Base-by-base conservation (phyloP, 2,113 vertebrate species). In the Carollia perspicillata region DNA sequence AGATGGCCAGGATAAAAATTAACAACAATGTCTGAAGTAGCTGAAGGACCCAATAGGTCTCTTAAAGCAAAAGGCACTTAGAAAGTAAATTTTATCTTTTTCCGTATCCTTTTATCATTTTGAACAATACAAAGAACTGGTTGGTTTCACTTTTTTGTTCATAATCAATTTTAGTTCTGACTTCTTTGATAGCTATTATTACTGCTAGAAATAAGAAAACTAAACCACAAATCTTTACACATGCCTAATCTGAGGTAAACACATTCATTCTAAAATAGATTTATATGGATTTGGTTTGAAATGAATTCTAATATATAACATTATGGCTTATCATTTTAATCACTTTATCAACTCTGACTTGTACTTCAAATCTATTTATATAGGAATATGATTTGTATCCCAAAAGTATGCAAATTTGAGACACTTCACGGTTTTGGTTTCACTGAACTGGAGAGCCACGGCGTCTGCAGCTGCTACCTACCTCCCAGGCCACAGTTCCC, bases 391-490 rank as follows among this genome's bases (percentile, higher is more conserved):
- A 95, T 58, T 47, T 92, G 30, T 33, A 84, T 79, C 23, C 28
- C 58, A 65, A 88, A 68, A 78, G 23, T 40, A 88, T 80, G n/a
- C 51, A 93, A 66, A 58, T 55, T 92, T 72, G 47, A 80, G 37
- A 85, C 88, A 60, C 22, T 44, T 0, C 22, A 84, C 12, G 35
- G 83, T 30, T 84, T 60, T 55, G 75, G 28, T 72, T 83, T 69
- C 58, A 81, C 22, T 63, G 49, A 77, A 53, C 81, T 80, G 97
- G 97, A 88, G 66, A 97, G 97, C 89, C 91, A 63, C 93, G 97
- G 95, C 95, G 90, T 95, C 93, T 98, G 84, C 68, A 0, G 55
- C 55, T 96, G 93, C 95, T 97, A 97, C 97, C 90, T 93, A 94
- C 81, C 94, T 87, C 94, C 95, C 68, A 95, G 65, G 88, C 97